Percentiles rank a stretch among this genome's conserved stretches.
These are phyloP conservation scores for Pseudomyrmex dendroicus DNA, from an alignment of 1,140 invertebrate genomes.

Conservation along the genomic window DNA sequence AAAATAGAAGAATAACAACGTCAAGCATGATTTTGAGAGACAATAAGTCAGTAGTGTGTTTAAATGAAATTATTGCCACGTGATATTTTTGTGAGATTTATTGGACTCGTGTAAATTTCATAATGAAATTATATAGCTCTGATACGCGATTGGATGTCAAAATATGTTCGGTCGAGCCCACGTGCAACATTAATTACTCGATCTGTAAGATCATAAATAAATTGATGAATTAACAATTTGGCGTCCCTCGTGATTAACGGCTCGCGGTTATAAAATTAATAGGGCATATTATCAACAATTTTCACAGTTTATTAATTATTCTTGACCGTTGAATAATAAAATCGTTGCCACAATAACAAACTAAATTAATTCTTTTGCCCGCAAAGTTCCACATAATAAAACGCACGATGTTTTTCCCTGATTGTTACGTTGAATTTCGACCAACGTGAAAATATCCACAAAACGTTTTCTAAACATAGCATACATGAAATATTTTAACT, in stretches of 20 bases:
- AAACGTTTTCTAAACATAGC: not conserved
- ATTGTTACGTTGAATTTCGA: not conserved
- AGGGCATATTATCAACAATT: constrained; percentile 53
- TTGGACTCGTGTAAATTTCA: constrained; percentile 43
- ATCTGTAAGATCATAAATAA: constrained; percentile 62
- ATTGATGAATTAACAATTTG: constrained; percentile 62
- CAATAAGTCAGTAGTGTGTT: not conserved
- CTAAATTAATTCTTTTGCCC: constrained; percentile 17
- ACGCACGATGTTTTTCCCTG: not conserved
- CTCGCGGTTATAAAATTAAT: constrained; percentile 57
- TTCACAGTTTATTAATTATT: constrained; percentile 57
- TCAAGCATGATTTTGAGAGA: not conserved
- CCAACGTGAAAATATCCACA: not conserved
- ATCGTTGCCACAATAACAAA: constrained; percentile 23
- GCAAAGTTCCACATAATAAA: not conserved
- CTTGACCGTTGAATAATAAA: constrained; percentile 44
- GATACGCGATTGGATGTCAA: constrained; percentile 55
- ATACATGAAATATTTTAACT: constrained; percentile 22
- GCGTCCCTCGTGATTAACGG: constrained; percentile 57
- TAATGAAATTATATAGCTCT: constrained; percentile 55
- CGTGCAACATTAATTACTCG: constrained; percentile 58
- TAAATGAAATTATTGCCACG: constrained; percentile 27
- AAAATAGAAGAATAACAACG: not conserved
- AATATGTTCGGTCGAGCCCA: constrained; percentile 49
- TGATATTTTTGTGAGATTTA: constrained; percentile 48